These are phyloP conservation scores for Corydoras maculifer DNA, from an alignment of 2,113 vertebrate species.

Conservation along the genomic window DNA sequence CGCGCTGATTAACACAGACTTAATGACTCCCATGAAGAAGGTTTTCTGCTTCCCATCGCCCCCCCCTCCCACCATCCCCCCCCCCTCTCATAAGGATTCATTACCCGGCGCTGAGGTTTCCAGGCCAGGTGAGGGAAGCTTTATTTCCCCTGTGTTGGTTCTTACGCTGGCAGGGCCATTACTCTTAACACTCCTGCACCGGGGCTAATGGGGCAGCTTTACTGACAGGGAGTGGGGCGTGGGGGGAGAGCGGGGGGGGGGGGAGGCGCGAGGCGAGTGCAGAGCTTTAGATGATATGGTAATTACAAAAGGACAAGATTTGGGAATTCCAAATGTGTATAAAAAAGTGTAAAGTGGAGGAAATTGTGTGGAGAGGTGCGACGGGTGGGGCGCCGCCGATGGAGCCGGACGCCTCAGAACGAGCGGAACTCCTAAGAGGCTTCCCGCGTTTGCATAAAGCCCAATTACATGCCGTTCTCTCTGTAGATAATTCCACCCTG, in stretches of 20 bases:
- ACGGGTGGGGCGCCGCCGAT: slow-evolving; percentile 22
- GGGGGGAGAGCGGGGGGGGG: slow-evolving; percentile 18
- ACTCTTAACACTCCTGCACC: slow-evolving; percentile 47
- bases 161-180: slow-evolving; percentile 48
- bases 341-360: slow-evolving; percentile 31
- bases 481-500: slow-evolving; percentile 14
- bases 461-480: slow-evolving; percentile 9
- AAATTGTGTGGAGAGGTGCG: slow-evolving; percentile 23
- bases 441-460: slow-evolving; percentile 12
- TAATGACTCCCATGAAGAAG: slow-evolving; percentile 50
- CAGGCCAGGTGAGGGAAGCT: slow-evolving; percentile 42
- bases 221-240: slow-evolving; percentile 38
- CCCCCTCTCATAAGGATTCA: slow-evolving; percentile 51
- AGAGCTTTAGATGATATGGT: slow-evolving; percentile 40
- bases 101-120: slow-evolving; percentile 45
- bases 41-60: slow-evolving; percentile 12
- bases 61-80: slow-evolving; percentile 7
- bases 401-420: slow-evolving; percentile 5
- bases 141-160: slow-evolving; percentile 52
- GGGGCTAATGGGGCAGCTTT: slow-evolving; percentile 46
- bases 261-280: slow-evolving; percentile 13
- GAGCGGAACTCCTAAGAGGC: slow-evolving; percentile 9
- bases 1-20: slow-evolving; percentile 47
- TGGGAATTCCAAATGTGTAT: slow-evolving; percentile 39
- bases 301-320: slow-evolving; percentile 43